A percentile compares a stretch with the other conserved stretches of the same genome.
Evolutionary conservation across 2,797 vertebrate species (phyloP).

Genomic region (Gymnoscopelus braueri): DNA sequence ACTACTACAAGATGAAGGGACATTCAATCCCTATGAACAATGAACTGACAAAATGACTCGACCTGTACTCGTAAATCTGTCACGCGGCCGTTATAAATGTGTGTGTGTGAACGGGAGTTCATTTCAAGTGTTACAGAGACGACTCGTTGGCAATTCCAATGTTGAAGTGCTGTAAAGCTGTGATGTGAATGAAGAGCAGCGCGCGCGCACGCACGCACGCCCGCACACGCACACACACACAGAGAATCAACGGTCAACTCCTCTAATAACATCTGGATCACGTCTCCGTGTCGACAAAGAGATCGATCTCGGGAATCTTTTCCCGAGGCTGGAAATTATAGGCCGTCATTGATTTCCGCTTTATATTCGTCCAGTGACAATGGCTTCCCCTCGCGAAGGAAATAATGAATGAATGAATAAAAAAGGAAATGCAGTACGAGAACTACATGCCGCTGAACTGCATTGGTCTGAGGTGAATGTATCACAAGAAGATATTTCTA

Average conservation of each 20-base stretch:
- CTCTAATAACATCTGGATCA: slow-evolving; percentile 32
- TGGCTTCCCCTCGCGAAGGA: slow-evolving; percentile 51
- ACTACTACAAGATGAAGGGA: no score
- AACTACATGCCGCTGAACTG: slow-evolving; percentile 25
- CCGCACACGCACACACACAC: neutral
- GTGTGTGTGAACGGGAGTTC: neutral
- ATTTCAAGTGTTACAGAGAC: slow-evolving; percentile 15
- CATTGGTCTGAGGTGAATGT: slow-evolving; percentile 63
- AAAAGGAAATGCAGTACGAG: slow-evolving; percentile 14
- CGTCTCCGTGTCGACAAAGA: slow-evolving; percentile 32
- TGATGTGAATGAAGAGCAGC: slow-evolving; percentile 15
- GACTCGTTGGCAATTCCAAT: neutral
- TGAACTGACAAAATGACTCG: no score
- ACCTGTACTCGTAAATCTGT: no score
- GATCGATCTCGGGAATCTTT: slow-evolving; percentile 62
- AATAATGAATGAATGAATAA: slow-evolving; percentile 60
- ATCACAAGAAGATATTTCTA: slow-evolving; percentile 60
- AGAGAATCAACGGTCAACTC: slow-evolving; percentile 30
- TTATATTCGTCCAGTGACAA: slow-evolving; percentile 66
- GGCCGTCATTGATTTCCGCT: slow-evolving; percentile 71
- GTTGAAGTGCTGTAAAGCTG: neutral
- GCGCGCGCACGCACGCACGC: slow-evolving; percentile 6
- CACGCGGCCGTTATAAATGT: neutral
- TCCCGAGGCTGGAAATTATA: slow-evolving; percentile 62
- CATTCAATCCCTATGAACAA: no score